phyloP scores from a whole-genome alignment of 2,797 vertebrate genomes.

The Coregonus suidteri region DNA sequence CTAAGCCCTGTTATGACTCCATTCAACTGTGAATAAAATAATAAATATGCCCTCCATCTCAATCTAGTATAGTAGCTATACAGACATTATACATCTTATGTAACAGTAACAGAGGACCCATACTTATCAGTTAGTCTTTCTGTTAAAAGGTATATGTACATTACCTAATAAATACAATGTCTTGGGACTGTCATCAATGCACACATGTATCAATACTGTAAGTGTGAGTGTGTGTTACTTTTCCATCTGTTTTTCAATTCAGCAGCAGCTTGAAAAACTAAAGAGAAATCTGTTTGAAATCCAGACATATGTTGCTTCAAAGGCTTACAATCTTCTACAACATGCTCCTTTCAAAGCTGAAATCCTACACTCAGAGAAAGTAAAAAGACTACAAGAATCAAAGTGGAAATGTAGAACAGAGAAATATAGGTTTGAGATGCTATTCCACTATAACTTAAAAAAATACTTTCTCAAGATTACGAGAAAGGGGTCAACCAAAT shows the following conservation, averaged over 20 bases:
- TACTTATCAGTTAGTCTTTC: not conserved
- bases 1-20: not conserved
- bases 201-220: not conserved
- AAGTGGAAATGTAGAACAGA: not conserved
- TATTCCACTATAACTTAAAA: not conserved
- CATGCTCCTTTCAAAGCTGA: slow-evolving; percentile 33
- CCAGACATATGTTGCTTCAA: slow-evolving; percentile 47
- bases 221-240: not conserved
- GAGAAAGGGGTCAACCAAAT: not conserved
- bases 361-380: not conserved
- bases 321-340: slow-evolving; percentile 30
- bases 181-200: not conserved
- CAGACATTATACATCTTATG: not conserved
- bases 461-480: not conserved
- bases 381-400: not conserved
- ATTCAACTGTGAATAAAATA: not conserved
- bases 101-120: not conserved
- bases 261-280: slow-evolving; percentile 19
- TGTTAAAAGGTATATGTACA: not conserved
- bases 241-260: not conserved
- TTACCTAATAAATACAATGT: not conserved
- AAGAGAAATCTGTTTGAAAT: slow-evolving; percentile 49
- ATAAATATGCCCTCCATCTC: not conserved
- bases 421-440: not conserved
- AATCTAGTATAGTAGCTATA: not conserved